Percentiles rank a stretch among this genome's conserved stretches.
phyloP scores from a whole-genome alignment of 2,888 invertebrate species.

The Sipha maydis region DNA sequence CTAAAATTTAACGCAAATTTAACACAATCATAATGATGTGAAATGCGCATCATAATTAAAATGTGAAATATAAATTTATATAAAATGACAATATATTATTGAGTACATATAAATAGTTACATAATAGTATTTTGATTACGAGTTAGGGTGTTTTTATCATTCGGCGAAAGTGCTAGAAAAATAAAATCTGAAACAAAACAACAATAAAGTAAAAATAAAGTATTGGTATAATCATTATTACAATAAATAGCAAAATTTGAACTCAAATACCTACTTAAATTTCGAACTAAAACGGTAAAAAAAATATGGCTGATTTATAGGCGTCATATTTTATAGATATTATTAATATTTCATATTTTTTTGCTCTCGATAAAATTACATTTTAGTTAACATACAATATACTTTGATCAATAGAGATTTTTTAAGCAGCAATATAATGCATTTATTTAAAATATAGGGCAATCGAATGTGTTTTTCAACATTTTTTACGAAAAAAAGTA shows the following conservation, averaged over 20 bases:
- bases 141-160: neutral
- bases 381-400: no score
- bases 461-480: no score
- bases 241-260: neutral
- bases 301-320: neutral
- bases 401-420: no score
- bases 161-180: slow-evolving; percentile 45
- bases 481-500: no score
- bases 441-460: no score
- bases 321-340: no score
- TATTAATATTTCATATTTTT: no score
- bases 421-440: no score
- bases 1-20: slow-evolving; percentile 19
- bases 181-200: slow-evolving; percentile 51
- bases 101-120: slow-evolving; percentile 12
- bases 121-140: slow-evolving; percentile 39
- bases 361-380: no score
- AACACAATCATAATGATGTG: neutral
- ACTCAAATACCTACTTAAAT: neutral
- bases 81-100: slow-evolving; percentile 14
- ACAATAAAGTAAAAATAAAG: neutral
- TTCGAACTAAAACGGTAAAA: neutral
- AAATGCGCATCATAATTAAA: neutral
- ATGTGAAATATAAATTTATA: slow-evolving; percentile 9
- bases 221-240: neutral